Evolutionary conservation across 2,888 invertebrate species (phyloP).

Genomic region (Drosophila ustulata): DNA sequence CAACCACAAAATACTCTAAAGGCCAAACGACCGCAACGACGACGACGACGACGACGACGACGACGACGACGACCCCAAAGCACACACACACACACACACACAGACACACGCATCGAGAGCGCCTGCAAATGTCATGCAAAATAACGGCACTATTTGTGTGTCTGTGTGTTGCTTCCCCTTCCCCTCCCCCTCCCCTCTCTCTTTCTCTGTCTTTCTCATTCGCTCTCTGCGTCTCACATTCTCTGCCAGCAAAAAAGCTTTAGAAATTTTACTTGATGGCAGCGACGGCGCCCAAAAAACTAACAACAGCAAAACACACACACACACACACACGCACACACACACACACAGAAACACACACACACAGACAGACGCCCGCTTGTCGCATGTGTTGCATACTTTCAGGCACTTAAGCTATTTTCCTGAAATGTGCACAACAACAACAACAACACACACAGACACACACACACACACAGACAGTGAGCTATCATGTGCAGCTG

Average conservation of each 20-base stretch:
- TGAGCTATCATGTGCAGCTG: slow-evolving; percentile 44
- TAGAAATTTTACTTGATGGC: slow-evolving; percentile 61
- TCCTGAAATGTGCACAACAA: slow-evolving; percentile 71
- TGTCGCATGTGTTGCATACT: slow-evolving; percentile 76
- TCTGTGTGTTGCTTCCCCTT: slow-evolving; percentile 18
- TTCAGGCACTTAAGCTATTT: slow-evolving; percentile 82
- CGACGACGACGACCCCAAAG: slow-evolving; percentile 38
- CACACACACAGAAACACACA: slow-evolving; percentile 5
- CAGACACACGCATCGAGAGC: slow-evolving; percentile 14
- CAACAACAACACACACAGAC: slow-evolving; percentile 40
- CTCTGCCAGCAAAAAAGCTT: slow-evolving; percentile 55
- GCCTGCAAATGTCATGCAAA: slow-evolving; percentile 69
- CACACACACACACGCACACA: slow-evolving; percentile 25
- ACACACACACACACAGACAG: slow-evolving; percentile 24
- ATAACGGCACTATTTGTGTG: slow-evolving; percentile 66
- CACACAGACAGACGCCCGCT: slow-evolving; percentile 14
- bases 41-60: slow-evolving; percentile 41
- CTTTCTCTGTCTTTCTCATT: background rate
- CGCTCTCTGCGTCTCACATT: background rate
- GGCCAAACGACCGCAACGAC: slow-evolving; percentile 69
- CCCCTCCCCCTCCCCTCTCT: background rate
- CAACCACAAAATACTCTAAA: slow-evolving; percentile 73
- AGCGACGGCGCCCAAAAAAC: slow-evolving; percentile 60
- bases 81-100: slow-evolving; percentile 14
- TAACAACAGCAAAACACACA: slow-evolving; percentile 46